These are phyloP conservation scores for Pundamilia nyererei DNA, from an alignment of 2,113 vertebrate genomes.

Conservation along the genomic window DNA sequence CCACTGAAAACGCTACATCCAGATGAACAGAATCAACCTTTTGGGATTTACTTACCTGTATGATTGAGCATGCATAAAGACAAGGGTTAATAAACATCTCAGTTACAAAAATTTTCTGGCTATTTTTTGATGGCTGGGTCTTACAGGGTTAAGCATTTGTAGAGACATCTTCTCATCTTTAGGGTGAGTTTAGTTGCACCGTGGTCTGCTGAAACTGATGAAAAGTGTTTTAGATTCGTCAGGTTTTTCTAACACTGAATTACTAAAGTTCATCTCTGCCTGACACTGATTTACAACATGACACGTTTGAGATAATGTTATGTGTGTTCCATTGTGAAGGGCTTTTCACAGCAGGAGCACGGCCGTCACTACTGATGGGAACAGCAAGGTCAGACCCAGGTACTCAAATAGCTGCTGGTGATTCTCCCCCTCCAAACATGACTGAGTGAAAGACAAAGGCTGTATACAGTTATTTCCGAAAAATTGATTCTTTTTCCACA, in stretches of 20 bases:
- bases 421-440: neutral
- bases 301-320: neutral
- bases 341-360: neutral
- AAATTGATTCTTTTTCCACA: neutral
- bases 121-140: neutral
- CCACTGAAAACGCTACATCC: neutral
- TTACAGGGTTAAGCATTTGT: neutral
- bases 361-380: neutral
- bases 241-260: neutral
- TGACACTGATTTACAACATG: neutral
- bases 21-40: neutral
- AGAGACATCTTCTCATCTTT: neutral
- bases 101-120: neutral
- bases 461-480: neutral
- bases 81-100: neutral
- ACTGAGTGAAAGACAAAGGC: neutral
- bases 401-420: neutral
- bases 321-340: neutral
- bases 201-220: neutral
- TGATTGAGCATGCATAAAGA: neutral
- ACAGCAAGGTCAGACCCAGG: neutral
- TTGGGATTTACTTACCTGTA: neutral
- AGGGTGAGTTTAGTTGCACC: neutral
- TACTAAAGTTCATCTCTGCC: neutral
- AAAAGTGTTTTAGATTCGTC: neutral